phyloP scores from a whole-genome alignment of 2,113 vertebrate species.

The Hoplias malabaricus region DNA sequence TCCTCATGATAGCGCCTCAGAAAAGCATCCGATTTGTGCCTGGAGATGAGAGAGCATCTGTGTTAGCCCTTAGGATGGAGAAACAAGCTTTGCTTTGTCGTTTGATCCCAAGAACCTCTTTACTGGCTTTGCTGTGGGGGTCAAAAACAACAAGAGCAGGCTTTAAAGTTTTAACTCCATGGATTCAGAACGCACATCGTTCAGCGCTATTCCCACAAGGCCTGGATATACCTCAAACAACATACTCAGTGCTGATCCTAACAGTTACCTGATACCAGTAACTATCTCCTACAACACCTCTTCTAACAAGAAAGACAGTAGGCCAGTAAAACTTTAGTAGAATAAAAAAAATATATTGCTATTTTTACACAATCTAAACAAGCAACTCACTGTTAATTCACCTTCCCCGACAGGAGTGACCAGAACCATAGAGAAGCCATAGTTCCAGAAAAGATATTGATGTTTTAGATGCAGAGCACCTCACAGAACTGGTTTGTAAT shows the following conservation, averaged over 20 bases:
- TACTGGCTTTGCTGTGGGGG: background rate
- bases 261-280: background rate
- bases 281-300: background rate
- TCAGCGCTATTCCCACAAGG: background rate
- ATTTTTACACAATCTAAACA: no score
- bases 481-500: no score
- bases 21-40: background rate
- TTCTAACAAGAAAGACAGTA: no score
- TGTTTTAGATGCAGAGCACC: no score
- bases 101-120: constrained; percentile 4
- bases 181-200: background rate
- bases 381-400: no score
- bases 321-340: no score
- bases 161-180: background rate
- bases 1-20: background rate
- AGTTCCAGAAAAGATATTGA: no score
- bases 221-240: constrained; percentile 10
- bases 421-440: no score
- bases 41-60: background rate
- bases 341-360: no score
- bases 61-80: constrained; percentile 4
- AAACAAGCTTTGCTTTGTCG: constrained; percentile 1
- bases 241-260: background rate
- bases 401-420: no score
- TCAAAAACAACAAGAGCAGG: background rate